These are phyloP conservation scores for Poecilia gillii DNA, from an alignment of 2,797 vertebrate genomes.

Conservation along the genomic window DNA sequence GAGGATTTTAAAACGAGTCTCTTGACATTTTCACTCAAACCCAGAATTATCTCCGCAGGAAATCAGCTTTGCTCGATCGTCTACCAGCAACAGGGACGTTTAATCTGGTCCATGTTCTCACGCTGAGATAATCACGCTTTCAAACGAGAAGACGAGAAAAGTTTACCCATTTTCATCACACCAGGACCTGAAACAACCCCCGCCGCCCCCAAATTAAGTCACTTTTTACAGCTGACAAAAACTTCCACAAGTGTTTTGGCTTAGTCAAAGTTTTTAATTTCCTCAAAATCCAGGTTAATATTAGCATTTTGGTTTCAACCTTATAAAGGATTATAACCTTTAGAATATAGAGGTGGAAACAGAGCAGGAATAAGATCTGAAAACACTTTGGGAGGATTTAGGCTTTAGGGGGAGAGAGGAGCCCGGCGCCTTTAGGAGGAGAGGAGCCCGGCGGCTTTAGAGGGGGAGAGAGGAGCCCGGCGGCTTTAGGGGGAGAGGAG, in stretches of 20 bases:
- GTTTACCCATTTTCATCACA: background rate
- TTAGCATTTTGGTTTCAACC: background rate
- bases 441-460: accelerated
- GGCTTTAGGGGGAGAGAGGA: no score
- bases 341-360: background rate
- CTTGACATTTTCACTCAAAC: background rate
- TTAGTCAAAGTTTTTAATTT: background rate
- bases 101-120: background rate
- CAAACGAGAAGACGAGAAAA: background rate
- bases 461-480: no score
- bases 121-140: background rate
- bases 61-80: background rate
- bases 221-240: background rate
- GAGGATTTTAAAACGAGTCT: background rate
- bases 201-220: background rate
- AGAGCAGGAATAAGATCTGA: background rate
- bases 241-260: background rate
- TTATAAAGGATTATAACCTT: background rate
- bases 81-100: background rate
- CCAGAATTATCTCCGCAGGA: background rate
- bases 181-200: background rate
- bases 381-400: no score
- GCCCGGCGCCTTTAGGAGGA: no score
- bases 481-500: no score
- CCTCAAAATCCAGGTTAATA: background rate